phyloP scores from a whole-genome alignment of 2,888 invertebrate species.

The Agrochola circellaris region DNA sequence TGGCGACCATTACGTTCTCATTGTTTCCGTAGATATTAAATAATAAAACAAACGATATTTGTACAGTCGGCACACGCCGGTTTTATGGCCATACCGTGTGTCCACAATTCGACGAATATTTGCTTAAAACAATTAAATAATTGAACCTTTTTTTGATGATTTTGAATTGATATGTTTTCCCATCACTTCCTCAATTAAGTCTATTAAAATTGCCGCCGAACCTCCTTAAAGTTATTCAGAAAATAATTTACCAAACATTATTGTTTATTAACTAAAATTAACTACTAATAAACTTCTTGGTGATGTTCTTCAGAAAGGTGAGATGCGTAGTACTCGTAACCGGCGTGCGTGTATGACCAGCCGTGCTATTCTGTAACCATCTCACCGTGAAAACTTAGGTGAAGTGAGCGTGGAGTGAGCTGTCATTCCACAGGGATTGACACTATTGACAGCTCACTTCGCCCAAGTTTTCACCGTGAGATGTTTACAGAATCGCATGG shows the following conservation, averaged over 20 bases:
- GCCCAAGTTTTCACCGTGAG: too few relatives aligned
- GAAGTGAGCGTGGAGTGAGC: too few relatives aligned
- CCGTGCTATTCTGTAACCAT: too few relatives aligned
- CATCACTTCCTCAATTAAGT: not conserved
- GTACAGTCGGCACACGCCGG: conserved; percentile 79
- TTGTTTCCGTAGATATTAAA: conserved; percentile 76
- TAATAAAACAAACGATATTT: conserved; percentile 80
- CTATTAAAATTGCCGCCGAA: not conserved
- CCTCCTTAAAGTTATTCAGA: not conserved
- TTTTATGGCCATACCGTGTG: conserved; percentile 75
- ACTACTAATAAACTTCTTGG: not conserved
- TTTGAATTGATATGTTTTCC: conserved; percentile 54
- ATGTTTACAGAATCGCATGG: too few relatives aligned
- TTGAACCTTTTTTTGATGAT: conserved; percentile 49
- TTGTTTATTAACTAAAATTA: not conserved
- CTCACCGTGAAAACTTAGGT: too few relatives aligned
- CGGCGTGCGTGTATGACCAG: too few relatives aligned
- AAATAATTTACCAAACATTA: not conserved
- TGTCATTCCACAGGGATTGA: too few relatives aligned
- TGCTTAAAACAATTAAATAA: conserved; percentile 53
- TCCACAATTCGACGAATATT: conserved; percentile 52
- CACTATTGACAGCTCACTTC: too few relatives aligned
- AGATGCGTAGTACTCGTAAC: not conserved
- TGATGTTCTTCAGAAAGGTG: not conserved
- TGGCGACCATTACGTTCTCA: conserved; percentile 69